phyloP scores from a whole-genome alignment of 1,140 invertebrate species.

The Agraylea sexmaculata region DNA sequence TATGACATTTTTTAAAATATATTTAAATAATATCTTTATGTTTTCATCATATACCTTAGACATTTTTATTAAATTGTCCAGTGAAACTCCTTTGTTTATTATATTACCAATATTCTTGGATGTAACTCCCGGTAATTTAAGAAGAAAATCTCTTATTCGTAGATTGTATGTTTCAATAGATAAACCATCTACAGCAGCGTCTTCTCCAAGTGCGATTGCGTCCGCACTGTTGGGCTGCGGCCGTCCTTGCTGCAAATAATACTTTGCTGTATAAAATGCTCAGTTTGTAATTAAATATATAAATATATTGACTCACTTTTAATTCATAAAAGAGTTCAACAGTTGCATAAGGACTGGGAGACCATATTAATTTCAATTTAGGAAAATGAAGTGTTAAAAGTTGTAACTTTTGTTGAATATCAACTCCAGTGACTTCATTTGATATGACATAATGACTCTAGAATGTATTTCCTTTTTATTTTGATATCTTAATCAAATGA shows the following conservation, averaged over 20 bases:
- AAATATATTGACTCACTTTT: conserved; percentile 40
- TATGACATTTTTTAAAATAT: not conserved
- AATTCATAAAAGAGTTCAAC: conserved; percentile 90
- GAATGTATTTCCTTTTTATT: conserved; percentile 20
- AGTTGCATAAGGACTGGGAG: conserved; percentile 85
- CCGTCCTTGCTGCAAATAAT: conserved; percentile 51
- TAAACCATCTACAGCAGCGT: conserved; percentile 45
- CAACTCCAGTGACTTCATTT: conserved; percentile 57
- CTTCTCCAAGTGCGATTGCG: conserved; percentile 54
- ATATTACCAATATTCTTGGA: conserved; percentile 73
- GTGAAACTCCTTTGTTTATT: conserved; percentile 64
- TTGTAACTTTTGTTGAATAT: conserved; percentile 73
- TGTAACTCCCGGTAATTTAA: conserved; percentile 82
- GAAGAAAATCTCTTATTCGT: conserved; percentile 72
- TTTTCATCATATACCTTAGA: conserved; percentile 34
- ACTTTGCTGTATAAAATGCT: too few species aligned
- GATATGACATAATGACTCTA: conserved; percentile 71
- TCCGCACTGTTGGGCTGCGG: conserved; percentile 60
- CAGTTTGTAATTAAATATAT: conserved; percentile 7
- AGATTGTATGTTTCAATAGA: conserved; percentile 62
- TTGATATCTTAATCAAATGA: conserved; percentile 1
- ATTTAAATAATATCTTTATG: not conserved
- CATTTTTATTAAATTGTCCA: conserved; percentile 53
- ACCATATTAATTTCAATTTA: conserved; percentile 85
- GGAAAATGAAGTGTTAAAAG: conserved; percentile 94